phyloP scores from a whole-genome alignment of 1,140 invertebrate genomes.

The Caenorhabditis brenneri region DNA sequence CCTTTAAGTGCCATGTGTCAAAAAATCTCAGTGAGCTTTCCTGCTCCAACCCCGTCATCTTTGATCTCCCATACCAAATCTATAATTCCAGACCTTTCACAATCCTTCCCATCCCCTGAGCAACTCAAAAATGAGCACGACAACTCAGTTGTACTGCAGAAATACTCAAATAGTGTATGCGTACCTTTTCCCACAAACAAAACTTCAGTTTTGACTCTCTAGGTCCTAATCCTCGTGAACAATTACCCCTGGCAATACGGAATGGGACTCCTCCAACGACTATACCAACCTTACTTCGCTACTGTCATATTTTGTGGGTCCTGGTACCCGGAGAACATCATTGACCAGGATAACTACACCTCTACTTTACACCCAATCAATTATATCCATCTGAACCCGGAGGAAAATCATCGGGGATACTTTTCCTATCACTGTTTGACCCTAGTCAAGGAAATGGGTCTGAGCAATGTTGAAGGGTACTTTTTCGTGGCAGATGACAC shows the following conservation, averaged over 20 bases:
- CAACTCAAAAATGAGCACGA: not conserved
- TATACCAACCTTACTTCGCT: conserved; percentile 12
- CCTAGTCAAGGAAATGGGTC: not conserved
- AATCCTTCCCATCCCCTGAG: not conserved
- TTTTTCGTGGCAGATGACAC: not conserved
- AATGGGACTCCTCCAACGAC: not conserved
- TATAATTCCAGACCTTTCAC: not conserved
- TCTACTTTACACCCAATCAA: not conserved
- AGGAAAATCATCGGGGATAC: not conserved
- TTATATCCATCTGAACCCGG: conserved; percentile 15
- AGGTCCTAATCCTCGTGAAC: not conserved
- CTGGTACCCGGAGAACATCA: not conserved
- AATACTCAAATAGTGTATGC: not conserved
- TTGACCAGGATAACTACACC: not conserved
- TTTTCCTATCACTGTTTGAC: not conserved
- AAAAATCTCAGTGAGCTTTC: too few relatives aligned
- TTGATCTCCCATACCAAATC: too few relatives aligned
- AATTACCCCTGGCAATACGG: not conserved
- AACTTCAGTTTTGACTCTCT: too few relatives aligned
- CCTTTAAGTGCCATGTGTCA: too few relatives aligned
- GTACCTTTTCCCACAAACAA: not conserved
- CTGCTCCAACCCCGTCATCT: too few relatives aligned
- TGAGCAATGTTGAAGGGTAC: not conserved
- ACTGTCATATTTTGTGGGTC: conserved; percentile 18
- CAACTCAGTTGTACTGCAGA: not conserved